These are phyloP conservation scores for Ctenosaura bakeri DNA, from an alignment of 2,797 vertebrate genomes.

Conservation along the genomic window DNA sequence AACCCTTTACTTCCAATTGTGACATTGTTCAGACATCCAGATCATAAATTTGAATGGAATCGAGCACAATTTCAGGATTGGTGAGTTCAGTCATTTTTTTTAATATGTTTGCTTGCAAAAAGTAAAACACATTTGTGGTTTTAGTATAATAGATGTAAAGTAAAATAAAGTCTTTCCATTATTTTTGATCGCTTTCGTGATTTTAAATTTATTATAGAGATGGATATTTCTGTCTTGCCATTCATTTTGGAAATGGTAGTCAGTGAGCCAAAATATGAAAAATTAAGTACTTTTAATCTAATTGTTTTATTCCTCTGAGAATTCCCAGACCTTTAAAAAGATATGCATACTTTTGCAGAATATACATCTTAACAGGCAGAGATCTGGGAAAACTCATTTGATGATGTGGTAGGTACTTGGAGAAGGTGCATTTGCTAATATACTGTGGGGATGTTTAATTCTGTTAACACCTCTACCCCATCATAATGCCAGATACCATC, in stretches of 20 bases:
- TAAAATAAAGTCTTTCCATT: not conserved
- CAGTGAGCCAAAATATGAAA: not conserved
- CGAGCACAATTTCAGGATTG: constrained; percentile 90
- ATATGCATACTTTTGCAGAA: not conserved
- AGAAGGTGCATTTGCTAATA: not conserved
- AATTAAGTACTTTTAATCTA: not conserved
- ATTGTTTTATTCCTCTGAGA: not conserved
- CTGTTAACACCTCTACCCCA: no score
- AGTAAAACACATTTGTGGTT: constrained; percentile 3
- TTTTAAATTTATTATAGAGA: not conserved
- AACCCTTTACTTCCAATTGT: constrained; percentile 86
- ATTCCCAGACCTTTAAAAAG: not conserved
- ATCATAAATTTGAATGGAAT: constrained; percentile 98
- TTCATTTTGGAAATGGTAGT: not conserved
- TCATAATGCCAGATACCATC: not conserved
- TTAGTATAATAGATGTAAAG: not conserved
- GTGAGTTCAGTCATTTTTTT: constrained; percentile 74
- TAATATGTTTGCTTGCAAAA: not conserved
- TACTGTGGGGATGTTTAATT: not conserved
- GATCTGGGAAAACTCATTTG: not conserved
- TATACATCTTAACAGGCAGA: not conserved
- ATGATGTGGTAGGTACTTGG: not conserved
- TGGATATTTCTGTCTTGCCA: not conserved
- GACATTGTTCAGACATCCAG: constrained; percentile 84
- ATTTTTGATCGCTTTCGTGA: not conserved